A percentile compares a stretch with the other conserved stretches of the same genome.
Conservation (phyloP, 2,888 invertebrate species). For the Diplazon laetatorius region DNA sequence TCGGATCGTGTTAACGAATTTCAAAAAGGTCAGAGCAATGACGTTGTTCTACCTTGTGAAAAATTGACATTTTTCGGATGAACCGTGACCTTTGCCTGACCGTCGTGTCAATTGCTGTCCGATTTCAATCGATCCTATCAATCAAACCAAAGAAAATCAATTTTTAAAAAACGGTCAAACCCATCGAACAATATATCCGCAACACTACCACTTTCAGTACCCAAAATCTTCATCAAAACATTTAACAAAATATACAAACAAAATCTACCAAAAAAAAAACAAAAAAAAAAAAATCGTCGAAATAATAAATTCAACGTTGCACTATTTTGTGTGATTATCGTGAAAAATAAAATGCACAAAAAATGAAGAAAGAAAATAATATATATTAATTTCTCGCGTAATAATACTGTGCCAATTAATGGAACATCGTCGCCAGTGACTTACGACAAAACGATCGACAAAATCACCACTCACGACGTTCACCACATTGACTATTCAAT, state of each 20-base stretch:
- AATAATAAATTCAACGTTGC: neutral
- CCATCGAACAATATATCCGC: neutral
- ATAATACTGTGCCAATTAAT: neutral
- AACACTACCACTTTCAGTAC: no score
- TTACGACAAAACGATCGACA: conserved; percentile 15
- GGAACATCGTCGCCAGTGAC: neutral
- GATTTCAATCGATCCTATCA: neutral
- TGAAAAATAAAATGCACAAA: neutral
- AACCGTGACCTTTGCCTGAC: neutral
- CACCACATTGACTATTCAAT: neutral
- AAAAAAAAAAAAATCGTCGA: neutral
- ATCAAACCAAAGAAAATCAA: neutral
- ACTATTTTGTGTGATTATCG: neutral
- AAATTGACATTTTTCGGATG: neutral
- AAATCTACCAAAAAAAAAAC: no score
- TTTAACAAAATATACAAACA: no score
- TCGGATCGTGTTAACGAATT: neutral
- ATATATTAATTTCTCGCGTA: neutral
- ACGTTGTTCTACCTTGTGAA: neutral
- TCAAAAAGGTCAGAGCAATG: neutral
- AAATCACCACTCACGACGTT: neutral
- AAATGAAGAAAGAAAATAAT: neutral
- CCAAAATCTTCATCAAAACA: no score
- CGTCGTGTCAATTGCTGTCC: neutral
- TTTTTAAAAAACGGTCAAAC: neutral